Evolutionary conservation across 1,140 invertebrate genomes (phyloP), one percentile per base, ranked within the genome.

Genomic region (Chionoecetes opilio): DNA sequence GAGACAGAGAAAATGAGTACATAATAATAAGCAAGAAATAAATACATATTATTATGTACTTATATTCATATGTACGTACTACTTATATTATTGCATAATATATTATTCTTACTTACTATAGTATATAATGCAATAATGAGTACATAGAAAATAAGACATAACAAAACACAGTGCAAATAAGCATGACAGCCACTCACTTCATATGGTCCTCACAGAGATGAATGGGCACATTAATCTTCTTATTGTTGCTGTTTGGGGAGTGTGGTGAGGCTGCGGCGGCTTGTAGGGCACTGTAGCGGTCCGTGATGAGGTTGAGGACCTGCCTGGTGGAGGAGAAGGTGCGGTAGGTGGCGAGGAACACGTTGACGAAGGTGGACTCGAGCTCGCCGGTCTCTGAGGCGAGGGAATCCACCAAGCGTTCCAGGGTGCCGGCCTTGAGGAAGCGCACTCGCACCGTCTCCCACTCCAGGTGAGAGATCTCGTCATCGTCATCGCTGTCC

Each of bases 401-500:
- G 96, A 99, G 97, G 95, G 98, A 98, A 97, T 99, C 99, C 31
- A 99, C 99, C 92, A 99, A 97, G 96, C 98, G 98, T 96, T 99
- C 98, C 92, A 99, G 97, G 0, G 99, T 99, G n/a, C 99, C 99
- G 0, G 99, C 99, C 97, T 99, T 99, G 75, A 99, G 98, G 96
- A 99, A 99, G 85, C 99, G 98, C 31, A 99, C 98, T 94, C 99
- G 98, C 94, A 99, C 99, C n/a, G 99, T 99, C 97, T 99, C 99
- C 99, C 99, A 99, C 98, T 99, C 99, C 96, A 99, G 97, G 97
- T 99, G 99, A 35, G 99, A 99, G 96, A 99, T 99, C 97, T 99
- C 98, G 63, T 97, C 97, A 41, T 97, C 96, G 46, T 97, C 96
- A 37, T 96, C 96, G 46, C 94, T 96, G 46, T 97, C 96, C 96